A percentile compares a stretch with the other conserved stretches of the same genome.
These are phyloP conservation scores for Lynx canadensis DNA, from an alignment of 2,113 vertebrate species.

Conservation along the genomic window DNA sequence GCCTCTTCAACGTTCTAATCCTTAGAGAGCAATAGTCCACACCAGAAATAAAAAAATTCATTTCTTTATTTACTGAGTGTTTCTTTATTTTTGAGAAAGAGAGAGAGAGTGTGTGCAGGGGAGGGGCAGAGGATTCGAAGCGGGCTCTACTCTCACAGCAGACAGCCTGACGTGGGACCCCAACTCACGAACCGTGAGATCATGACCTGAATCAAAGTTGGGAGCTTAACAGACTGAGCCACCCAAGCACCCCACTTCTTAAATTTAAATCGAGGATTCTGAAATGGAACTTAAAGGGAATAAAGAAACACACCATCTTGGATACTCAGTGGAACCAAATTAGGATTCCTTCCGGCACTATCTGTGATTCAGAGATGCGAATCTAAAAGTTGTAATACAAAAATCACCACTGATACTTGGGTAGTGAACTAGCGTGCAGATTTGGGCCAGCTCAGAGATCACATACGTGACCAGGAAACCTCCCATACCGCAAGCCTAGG, in stretches of 20 bases:
- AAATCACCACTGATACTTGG: neutral
- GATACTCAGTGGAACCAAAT: neutral
- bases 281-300: slow-evolving; percentile 42
- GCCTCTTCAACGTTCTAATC: neutral
- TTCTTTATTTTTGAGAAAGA: too few species aligned
- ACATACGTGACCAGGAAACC: neutral
- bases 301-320: neutral
- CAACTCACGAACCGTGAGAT: too few species aligned
- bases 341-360: neutral
- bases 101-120: too few species aligned
- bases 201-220: too few species aligned
- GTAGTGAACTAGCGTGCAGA: neutral
- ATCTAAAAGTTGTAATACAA: neutral
- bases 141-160: too few species aligned
- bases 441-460: neutral
- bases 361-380: neutral
- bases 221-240: too few species aligned
- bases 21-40: neutral
- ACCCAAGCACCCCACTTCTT: neutral
- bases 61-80: too few species aligned
- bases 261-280: neutral
- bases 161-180: too few species aligned
- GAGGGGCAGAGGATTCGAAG: too few species aligned
- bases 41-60: neutral
- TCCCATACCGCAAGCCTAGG: neutral